phyloP scores from a whole-genome alignment of 35 echinoderm and acorn worm genomes.

The Ophiothrix spiculata region DNA sequence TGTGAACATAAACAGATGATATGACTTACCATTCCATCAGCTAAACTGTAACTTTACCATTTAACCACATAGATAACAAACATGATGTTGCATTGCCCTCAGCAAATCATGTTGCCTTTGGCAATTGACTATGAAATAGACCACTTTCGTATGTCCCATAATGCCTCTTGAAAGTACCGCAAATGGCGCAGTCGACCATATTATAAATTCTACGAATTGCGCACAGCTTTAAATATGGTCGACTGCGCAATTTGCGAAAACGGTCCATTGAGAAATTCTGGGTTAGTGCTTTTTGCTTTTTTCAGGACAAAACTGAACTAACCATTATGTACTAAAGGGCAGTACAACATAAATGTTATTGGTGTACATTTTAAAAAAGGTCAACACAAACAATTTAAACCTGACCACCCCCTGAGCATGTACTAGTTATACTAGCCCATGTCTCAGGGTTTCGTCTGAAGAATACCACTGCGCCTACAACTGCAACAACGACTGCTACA shows the following conservation, averaged over 20 bases:
- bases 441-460: slow-evolving; percentile 75
- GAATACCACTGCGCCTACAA: slow-evolving; percentile 54
- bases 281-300: background rate
- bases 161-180: no score
- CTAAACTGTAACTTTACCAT: no score
- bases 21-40: no score
- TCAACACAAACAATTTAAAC: background rate
- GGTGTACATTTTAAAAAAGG: background rate
- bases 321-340: no score
- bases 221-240: background rate
- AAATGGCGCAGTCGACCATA: no score
- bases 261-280: background rate
- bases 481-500: slow-evolving; percentile 26
- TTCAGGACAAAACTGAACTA: background rate
- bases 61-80: no score
- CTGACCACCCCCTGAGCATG: background rate
- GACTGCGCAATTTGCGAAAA: background rate
- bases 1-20: no score
- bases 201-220: background rate
- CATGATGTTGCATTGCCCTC: no score
- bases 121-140: no score
- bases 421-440: background rate
- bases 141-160: no score
- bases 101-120: no score
- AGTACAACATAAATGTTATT: no score